Evolutionary conservation across 2,888 invertebrate genomes (phyloP).

Genomic region (Phymatocera aterrima): DNA sequence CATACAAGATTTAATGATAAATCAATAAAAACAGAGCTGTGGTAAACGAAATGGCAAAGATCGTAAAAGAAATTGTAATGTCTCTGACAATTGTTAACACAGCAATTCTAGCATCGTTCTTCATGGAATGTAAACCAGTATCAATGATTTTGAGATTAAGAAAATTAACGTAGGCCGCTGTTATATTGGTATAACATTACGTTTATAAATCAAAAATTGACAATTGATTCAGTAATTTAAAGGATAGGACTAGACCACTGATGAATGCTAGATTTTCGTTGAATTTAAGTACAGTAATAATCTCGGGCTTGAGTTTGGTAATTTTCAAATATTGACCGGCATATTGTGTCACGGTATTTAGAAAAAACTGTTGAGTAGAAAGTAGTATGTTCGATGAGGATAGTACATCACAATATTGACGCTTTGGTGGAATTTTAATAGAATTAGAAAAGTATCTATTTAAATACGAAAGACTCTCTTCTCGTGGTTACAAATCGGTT

Average conservation of each 20-base stretch:
- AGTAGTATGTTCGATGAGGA: constrained; percentile 5
- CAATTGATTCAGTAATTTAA: constrained; percentile 29
- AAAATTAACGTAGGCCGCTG: constrained; percentile 59
- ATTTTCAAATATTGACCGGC: constrained; percentile 15
- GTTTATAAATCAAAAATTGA: constrained; percentile 16
- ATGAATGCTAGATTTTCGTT: not conserved
- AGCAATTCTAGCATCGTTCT: not conserved
- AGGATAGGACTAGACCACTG: constrained; percentile 5
- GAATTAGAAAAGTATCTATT: constrained; percentile 3
- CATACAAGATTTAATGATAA: too few species aligned
- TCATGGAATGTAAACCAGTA: not conserved
- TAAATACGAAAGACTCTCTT: not conserved
- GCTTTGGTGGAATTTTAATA: not conserved
- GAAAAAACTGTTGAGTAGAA: not conserved
- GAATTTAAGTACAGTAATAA: constrained; percentile 10
- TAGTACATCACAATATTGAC: constrained; percentile 34
- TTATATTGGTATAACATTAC: constrained; percentile 53
- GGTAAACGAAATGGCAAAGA: not conserved
- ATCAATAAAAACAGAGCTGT: constrained; percentile 15
- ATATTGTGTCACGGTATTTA: constrained; percentile 10
- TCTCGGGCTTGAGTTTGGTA: constrained; percentile 10
- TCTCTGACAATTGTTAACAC: not conserved
- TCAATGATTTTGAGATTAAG: not conserved
- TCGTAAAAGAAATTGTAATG: constrained; percentile 1
- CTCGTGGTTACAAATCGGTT: not conserved